Percentiles rank a stretch among this genome's conserved stretches.
Evolutionary conservation across 2,113 vertebrate genomes (phyloP).

Genomic region (Balaeniceps rex): DNA sequence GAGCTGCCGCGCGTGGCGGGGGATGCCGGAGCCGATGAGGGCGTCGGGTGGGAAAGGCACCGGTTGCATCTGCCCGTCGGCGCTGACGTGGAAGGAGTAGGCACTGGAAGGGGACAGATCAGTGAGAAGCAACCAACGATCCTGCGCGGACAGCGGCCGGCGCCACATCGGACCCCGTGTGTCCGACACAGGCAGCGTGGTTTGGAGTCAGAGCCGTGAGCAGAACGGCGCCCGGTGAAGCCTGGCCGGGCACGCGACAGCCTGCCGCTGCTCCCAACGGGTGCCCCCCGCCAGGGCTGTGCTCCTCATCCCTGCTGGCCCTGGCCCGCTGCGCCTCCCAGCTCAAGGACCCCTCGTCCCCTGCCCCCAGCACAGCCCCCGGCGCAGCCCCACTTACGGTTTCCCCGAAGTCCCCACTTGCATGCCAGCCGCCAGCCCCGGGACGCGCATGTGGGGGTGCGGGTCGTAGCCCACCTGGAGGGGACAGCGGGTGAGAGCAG

Average conservation of each 20-base stretch:
- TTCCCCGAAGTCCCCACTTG: slow-evolving; percentile 81
- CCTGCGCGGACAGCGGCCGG: fast-evolving
- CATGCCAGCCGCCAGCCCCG: slow-evolving; percentile 78
- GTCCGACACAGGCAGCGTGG: fast-evolving
- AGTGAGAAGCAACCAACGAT: fast-evolving
- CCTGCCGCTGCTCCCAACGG: fast-evolving
- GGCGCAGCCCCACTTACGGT: slow-evolving; percentile 72
- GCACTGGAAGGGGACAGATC: slow-evolving; percentile 61
- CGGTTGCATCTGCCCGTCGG: slow-evolving; percentile 91
- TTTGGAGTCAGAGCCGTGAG: fast-evolving
- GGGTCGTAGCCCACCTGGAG: slow-evolving; percentile 85
- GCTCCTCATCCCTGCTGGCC: not conserved
- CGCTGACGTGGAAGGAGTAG: slow-evolving; percentile 86
- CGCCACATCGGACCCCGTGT: fast-evolving
- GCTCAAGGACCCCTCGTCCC: not conserved
- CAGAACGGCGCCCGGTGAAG: not conserved
- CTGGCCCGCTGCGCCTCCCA: not conserved
- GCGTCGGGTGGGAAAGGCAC: slow-evolving; percentile 88
- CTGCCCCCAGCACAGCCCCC: not conserved
- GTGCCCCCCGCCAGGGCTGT: fast-evolving
- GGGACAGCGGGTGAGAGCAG: not conserved
- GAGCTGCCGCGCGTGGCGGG: slow-evolving; percentile 83
- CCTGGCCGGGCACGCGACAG: too few species aligned
- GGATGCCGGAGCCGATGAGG: slow-evolving; percentile 81
- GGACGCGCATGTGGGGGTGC: slow-evolving; percentile 84